Evolutionary conservation across 1,140 invertebrate genomes (phyloP).

Genomic region (Rhizoglyphus robini): DNA sequence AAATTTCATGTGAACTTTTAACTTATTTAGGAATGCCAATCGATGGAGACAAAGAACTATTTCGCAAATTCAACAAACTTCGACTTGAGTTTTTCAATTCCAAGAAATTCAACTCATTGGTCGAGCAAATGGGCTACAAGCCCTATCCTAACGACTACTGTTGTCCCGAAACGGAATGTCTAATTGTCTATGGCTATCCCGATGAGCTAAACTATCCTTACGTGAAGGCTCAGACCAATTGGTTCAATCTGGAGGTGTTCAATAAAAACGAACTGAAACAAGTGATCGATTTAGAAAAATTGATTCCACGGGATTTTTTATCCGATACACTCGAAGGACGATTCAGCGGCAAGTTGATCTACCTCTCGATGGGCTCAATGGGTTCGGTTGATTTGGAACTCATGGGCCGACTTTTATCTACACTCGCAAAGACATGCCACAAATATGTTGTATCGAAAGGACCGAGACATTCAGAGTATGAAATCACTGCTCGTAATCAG

Average conservation of each 20-base stretch:
- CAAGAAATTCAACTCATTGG: not conserved
- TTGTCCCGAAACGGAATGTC: not conserved
- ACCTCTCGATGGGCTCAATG: no score
- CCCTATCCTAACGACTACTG: not conserved
- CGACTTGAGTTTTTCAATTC: not conserved
- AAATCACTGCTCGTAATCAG: no score
- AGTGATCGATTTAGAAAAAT: not conserved
- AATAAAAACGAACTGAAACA: not conserved
- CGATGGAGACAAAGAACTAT: not conserved
- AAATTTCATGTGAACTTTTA: not conserved
- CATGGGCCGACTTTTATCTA: no score
- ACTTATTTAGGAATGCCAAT: not conserved
- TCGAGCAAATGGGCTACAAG: not conserved
- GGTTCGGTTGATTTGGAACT: not conserved
- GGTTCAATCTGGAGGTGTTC: not conserved
- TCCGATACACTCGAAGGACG: not conserved
- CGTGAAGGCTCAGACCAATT: not conserved
- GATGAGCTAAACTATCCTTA: no score
- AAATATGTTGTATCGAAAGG: no score
- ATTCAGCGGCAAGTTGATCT: not conserved
- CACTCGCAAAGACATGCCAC: no score
- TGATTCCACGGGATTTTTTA: not conserved
- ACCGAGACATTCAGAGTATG: no score
- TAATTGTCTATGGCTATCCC: no score
- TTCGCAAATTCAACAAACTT: not conserved